These are phyloP conservation scores for Cephalopterus ornatus DNA, from an alignment of 2,113 vertebrate genomes.

Conservation along the genomic window DNA sequence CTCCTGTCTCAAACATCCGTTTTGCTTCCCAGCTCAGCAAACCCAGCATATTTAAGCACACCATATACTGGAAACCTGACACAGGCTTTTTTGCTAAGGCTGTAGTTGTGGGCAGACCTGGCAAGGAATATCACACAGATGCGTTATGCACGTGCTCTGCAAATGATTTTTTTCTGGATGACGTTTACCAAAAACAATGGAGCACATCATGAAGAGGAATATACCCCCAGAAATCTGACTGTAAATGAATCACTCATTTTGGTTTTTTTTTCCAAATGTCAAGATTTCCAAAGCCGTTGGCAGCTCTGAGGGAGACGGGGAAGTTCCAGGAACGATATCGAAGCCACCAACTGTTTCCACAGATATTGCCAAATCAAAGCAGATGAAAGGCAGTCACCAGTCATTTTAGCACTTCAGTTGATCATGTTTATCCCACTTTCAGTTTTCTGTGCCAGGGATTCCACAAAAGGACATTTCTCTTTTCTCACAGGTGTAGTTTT, in stretches of 20 bases:
- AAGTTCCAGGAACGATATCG: neutral
- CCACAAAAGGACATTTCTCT: neutral
- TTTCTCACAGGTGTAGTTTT: neutral
- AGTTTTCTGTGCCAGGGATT: neutral
- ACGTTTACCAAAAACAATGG: neutral
- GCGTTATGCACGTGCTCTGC: neutral
- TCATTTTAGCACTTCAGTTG: neutral
- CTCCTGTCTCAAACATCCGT: neutral
- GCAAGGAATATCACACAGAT: neutral
- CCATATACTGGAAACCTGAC: neutral
- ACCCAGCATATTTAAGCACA: neutral
- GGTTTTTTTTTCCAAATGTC: neutral
- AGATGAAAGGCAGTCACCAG: neutral
- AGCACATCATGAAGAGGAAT: neutral
- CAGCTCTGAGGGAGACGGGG: neutral
- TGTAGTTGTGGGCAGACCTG: neutral
- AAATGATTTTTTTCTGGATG: neutral
- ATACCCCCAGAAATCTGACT: neutral
- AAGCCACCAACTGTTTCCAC: neutral
- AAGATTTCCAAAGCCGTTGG: slow-evolving; percentile 18
- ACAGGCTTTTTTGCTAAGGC: neutral
- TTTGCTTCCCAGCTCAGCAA: neutral
- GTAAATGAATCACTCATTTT: neutral
- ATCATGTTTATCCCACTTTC: neutral
- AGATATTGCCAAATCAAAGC: neutral